These are phyloP conservation scores for Numida meleagris DNA, from an alignment of 2,113 vertebrate genomes.

Conservation along the genomic window DNA sequence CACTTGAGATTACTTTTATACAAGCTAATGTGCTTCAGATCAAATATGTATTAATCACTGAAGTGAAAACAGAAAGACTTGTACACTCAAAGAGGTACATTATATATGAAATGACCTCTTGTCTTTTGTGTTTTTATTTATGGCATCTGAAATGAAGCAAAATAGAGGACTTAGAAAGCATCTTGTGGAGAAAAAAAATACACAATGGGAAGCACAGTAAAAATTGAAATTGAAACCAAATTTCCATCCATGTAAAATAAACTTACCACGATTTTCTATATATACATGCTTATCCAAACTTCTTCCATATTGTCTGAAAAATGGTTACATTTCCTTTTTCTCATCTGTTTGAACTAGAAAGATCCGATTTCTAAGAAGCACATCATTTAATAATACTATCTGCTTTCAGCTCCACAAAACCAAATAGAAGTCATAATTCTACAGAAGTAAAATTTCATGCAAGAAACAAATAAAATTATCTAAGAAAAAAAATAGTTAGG, in stretches of 20 bases:
- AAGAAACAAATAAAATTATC: background rate
- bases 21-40: background rate
- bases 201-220: background rate
- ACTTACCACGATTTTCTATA: background rate
- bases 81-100: background rate
- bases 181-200: background rate
- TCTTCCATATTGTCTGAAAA: background rate
- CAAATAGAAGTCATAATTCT: background rate
- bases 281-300: background rate
- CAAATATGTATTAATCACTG: background rate
- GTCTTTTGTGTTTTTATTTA: background rate
- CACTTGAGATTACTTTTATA: background rate
- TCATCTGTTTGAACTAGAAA: background rate
- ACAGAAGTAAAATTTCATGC: background rate
- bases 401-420: background rate
- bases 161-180: background rate
- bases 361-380: background rate
- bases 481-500: background rate
- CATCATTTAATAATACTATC: background rate
- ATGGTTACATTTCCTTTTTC: background rate
- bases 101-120: background rate
- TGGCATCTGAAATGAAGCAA: background rate
- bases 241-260: background rate
- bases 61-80: background rate
- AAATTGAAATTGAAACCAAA: background rate